Evolutionary conservation across 2,888 invertebrate genomes (phyloP).

Genomic region (Cheilosia impressa): DNA sequence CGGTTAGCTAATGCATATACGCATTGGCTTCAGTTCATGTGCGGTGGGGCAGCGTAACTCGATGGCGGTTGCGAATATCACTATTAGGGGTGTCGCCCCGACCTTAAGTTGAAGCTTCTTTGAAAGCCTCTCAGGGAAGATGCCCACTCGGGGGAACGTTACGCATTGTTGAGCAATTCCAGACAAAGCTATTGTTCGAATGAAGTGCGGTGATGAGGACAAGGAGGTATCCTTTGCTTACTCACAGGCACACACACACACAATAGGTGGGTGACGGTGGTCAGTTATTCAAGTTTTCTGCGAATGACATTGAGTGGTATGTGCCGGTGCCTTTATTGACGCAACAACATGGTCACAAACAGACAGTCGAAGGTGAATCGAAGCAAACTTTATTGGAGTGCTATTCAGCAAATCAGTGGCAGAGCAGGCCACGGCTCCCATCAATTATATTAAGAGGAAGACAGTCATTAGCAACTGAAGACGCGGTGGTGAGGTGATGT

Average conservation of each 20-base stretch:
- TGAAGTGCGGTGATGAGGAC: background rate
- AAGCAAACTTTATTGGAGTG: background rate
- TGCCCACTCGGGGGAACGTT: too few relatives aligned
- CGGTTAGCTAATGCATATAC: background rate
- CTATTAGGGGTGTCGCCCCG: too few relatives aligned
- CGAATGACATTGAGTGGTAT: conserved; percentile 14
- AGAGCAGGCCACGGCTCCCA: background rate
- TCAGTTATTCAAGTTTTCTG: conserved; percentile 1
- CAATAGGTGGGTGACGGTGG: background rate
- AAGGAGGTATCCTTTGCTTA: conserved; percentile 1
- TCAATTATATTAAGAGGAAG: background rate
- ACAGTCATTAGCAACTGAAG: too few relatives aligned
- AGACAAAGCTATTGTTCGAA: background rate
- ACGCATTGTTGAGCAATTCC: too few relatives aligned
- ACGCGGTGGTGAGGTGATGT: too few relatives aligned
- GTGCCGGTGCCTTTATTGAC: background rate
- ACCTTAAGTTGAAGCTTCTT: too few relatives aligned
- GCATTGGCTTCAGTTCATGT: background rate
- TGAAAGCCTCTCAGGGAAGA: too few relatives aligned
- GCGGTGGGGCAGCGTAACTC: background rate
- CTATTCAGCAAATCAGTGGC: background rate
- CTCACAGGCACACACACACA: background rate
- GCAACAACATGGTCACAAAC: background rate
- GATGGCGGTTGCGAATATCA: background rate
- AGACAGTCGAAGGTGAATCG: background rate